Percentiles rank a stretch among this genome's conserved stretches.
Conservation (phyloP, 2,888 invertebrate species). For the Sthenelais limicola region DNA sequence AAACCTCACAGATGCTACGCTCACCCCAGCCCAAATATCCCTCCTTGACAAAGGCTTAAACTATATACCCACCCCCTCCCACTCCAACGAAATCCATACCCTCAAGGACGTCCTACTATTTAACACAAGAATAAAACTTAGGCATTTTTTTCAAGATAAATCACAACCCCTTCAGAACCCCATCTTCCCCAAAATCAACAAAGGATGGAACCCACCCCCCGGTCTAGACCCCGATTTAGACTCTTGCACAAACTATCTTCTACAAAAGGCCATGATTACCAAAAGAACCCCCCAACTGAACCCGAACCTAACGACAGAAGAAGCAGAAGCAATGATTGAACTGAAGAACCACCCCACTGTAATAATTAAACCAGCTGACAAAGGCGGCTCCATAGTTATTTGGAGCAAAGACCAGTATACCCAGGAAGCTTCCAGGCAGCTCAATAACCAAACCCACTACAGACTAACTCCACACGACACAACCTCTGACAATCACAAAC, state of each 20-base stretch:
- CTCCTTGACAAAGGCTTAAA: background rate
- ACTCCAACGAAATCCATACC: background rate
- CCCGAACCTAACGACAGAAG: background rate
- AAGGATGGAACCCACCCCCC: background rate
- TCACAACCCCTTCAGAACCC: background rate
- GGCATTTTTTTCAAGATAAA: background rate
- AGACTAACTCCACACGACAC: background rate
- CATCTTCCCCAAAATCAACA: background rate
- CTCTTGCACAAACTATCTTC: background rate
- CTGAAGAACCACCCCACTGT: background rate
- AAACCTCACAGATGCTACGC: too few species aligned
- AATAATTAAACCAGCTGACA: background rate
- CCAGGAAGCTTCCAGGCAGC: background rate
- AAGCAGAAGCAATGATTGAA: background rate
- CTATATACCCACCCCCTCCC: background rate
- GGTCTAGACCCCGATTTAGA: background rate
- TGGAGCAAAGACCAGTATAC: background rate
- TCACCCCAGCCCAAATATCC: too few species aligned
- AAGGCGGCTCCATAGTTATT: slow-evolving; percentile 10
- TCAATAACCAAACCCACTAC: background rate
- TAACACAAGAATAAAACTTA: background rate
- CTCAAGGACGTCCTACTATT: background rate
- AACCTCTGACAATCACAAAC: too few species aligned
- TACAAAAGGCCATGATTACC: background rate
- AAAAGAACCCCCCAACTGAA: background rate